These are phyloP conservation scores for Watsonalla cultraria DNA, from an alignment of 2,888 invertebrate species.

Conservation along the genomic window DNA sequence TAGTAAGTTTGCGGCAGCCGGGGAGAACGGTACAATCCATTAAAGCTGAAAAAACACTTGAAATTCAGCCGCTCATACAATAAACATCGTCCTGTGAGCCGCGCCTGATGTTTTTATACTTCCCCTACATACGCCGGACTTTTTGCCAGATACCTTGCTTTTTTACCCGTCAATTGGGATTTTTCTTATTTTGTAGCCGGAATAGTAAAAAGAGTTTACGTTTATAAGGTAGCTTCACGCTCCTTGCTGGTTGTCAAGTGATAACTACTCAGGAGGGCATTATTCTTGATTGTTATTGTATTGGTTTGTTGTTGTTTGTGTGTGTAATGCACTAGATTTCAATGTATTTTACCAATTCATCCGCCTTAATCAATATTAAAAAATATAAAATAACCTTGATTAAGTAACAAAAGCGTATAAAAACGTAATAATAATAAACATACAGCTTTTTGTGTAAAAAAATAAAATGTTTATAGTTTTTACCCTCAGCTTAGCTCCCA, in stretches of 20 bases:
- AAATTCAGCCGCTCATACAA: constrained; percentile 75
- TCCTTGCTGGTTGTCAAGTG: too few species aligned
- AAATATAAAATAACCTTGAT: too few species aligned
- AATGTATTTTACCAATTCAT: too few species aligned
- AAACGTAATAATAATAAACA: neutral
- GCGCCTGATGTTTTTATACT: constrained; percentile 44
- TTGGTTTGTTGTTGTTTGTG: too few species aligned
- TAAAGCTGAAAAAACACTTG: constrained; percentile 71
- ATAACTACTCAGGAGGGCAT: too few species aligned
- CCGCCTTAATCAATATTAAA: too few species aligned
- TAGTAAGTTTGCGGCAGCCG: constrained; percentile 33
- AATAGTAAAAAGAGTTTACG: too few species aligned
- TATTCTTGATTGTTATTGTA: too few species aligned
- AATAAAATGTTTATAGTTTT: constrained; percentile 9
- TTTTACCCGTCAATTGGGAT: constrained; percentile 39
- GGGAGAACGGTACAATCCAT: constrained; percentile 61
- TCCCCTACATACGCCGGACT: constrained; percentile 37
- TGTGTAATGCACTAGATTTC: too few species aligned
- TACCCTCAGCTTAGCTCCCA: constrained; percentile 21
- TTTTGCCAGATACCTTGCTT: constrained; percentile 44
- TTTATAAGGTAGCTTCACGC: too few species aligned
- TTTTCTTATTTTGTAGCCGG: constrained; percentile 18
- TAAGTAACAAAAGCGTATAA: too few species aligned
- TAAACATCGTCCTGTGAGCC: constrained; percentile 59
- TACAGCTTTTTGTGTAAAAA: constrained; percentile 5